phyloP scores from a whole-genome alignment of 2,113 vertebrate species.

The Naja naja region DNA sequence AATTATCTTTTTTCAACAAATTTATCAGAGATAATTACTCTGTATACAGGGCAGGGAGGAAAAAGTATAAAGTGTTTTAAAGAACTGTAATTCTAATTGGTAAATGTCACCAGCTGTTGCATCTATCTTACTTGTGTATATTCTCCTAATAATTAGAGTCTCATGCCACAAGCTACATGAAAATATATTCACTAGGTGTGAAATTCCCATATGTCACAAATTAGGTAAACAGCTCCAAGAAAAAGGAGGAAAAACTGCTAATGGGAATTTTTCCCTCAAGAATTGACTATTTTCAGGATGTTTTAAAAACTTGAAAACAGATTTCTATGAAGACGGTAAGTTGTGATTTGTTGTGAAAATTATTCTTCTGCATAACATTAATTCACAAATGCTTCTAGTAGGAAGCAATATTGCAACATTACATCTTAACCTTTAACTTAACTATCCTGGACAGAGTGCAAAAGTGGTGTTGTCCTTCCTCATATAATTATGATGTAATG shows the following conservation, averaged over 20 bases:
- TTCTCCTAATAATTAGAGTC: slow-evolving; percentile 78
- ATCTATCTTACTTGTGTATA: slow-evolving; percentile 76
- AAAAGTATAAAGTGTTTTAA: slow-evolving; percentile 74
- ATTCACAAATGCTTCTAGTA: slow-evolving; percentile 29
- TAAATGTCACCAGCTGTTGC: slow-evolving; percentile 84
- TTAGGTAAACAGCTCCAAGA: slow-evolving; percentile 75
- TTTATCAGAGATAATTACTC: slow-evolving; percentile 77
- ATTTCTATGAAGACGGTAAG: slow-evolving; percentile 10
- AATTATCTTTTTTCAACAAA: slow-evolving; percentile 71
- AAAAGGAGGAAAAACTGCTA: slow-evolving; percentile 65
- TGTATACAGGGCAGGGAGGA: slow-evolving; percentile 54
- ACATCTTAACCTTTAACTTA: not conserved
- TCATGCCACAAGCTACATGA: slow-evolving; percentile 75
- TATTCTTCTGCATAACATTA: not conserved
- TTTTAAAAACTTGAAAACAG: slow-evolving; percentile 47
- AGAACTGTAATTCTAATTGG: slow-evolving; percentile 82
- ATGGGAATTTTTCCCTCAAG: slow-evolving; percentile 54
- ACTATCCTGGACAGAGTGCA: not conserved
- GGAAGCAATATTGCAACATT: not conserved
- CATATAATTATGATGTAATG: slow-evolving; percentile 5
- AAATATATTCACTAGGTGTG: slow-evolving; percentile 83
- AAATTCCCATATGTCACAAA: slow-evolving; percentile 84
- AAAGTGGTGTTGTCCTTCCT: not conserved
- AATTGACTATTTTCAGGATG: slow-evolving; percentile 51
- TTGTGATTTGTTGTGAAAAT: slow-evolving; percentile 27